Base-by-base conservation (phyloP, 2,888 invertebrate species). In the Lepidocyrtoides sp. region DNA sequence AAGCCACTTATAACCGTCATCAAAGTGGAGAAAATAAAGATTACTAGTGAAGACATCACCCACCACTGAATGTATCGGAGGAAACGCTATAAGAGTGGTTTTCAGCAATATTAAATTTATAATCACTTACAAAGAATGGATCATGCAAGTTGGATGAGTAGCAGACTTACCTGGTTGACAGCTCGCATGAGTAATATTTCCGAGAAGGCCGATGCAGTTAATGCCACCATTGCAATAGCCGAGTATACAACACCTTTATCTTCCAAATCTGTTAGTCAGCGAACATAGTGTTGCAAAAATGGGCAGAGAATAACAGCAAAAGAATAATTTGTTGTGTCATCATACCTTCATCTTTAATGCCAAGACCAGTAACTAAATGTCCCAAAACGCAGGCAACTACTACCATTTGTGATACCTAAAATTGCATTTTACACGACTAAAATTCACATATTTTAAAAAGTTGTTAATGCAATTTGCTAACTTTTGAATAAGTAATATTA, bases 11-110 rank as follows among this genome's bases (percentile, higher is more conserved):
- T 90, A 7, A 88, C 91, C 0, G 51, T 60, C 26, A 83, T 29
- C 12, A 91, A 41, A 23, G 32, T 44, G 7, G 79, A 20, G 2
- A 86, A 36, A 3, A 91, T 41, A 41, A 91, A 69, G 26, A 82
- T 23, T 1, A 92, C 2, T 12, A 92, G 23, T 2, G 81, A 84
- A 0, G 88, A 84, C 51, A 81, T 57, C 85, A 92, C 85, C 91
- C 91, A 92, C 69, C 89, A 87, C 23, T 92, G 86, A 48, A 92
- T 86, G 17, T 69, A 88, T 1, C 29, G 81, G n/a, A 88, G 69
- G 8, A 48, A 17, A 20, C 88, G 88, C 88, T 88, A 29, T 4
- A 75, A n/a, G n/a, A n/a, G n/a, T n/a, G n/a, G n/a, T n/a, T n/a
- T n/a, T n/a, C n/a, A n/a, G n/a, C 5, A 17, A 72, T 14, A 85